These are phyloP conservation scores for Struthidea cinerea DNA, from an alignment of 2,113 vertebrate species.

Conservation along the genomic window DNA sequence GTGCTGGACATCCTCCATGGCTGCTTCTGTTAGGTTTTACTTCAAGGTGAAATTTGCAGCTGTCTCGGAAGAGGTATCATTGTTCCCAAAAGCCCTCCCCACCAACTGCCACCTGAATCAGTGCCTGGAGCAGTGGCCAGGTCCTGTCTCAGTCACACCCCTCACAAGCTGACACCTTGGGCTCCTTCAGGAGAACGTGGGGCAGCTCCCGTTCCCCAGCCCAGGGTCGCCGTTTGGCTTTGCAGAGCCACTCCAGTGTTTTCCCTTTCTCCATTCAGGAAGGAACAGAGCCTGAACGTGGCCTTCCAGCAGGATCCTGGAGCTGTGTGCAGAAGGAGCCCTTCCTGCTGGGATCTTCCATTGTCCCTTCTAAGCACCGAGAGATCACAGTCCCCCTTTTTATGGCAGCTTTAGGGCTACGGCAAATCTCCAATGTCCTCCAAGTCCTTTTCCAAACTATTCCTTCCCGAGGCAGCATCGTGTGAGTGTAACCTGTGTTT, in stretches of 20 bases:
- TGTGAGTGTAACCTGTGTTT: background rate
- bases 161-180: background rate
- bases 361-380: background rate
- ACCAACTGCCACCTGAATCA: accelerated
- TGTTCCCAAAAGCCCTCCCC: background rate
- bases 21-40: background rate
- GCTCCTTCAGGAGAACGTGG: accelerated
- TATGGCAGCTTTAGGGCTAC: background rate
- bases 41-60: background rate
- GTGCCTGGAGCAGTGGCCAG: background rate
- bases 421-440: background rate
- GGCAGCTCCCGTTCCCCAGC: background rate
- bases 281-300: background rate
- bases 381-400: background rate
- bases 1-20: background rate
- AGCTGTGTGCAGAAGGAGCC: background rate
- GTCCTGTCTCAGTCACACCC: background rate
- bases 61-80: background rate
- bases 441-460: background rate
- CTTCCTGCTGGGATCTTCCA: background rate
- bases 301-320: background rate
- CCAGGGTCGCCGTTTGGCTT: background rate
- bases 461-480: background rate
- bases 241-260: background rate
- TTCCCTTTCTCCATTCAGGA: background rate